Percentiles rank a stretch among this genome's conserved stretches.
Evolutionary conservation across 2,113 vertebrate species (phyloP).

Genomic region (Riparia riparia): DNA sequence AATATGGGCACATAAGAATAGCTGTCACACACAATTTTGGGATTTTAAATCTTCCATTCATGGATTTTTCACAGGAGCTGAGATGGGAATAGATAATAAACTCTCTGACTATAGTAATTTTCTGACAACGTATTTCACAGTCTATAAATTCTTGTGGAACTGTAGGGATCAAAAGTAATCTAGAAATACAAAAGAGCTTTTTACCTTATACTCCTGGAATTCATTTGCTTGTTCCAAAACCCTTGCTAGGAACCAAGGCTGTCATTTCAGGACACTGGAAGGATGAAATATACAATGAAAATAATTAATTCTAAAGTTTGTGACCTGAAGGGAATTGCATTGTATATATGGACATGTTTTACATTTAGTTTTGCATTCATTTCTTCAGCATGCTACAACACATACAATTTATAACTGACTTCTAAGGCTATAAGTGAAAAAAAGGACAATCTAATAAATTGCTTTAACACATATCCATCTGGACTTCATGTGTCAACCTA

Average conservation of each 20-base stretch:
- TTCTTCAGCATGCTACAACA: not conserved
- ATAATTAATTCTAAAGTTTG: not conserved
- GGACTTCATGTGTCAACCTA: not conserved
- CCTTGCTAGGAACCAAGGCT: not conserved
- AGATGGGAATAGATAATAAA: not conserved
- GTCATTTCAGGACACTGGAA: not conserved
- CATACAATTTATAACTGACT: not conserved
- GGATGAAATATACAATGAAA: not conserved
- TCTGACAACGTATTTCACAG: fast-evolving
- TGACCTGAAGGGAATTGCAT: not conserved
- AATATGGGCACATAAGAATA: not conserved
- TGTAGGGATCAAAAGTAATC: not conserved
- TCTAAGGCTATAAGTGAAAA: not conserved
- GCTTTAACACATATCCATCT: not conserved
- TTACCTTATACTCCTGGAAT: not conserved
- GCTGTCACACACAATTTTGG: not conserved
- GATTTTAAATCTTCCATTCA: not conserved
- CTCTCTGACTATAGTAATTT: not conserved
- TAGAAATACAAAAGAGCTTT: not conserved
- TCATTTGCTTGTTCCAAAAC: not conserved
- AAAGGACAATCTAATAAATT: not conserved
- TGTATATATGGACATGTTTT: not conserved
- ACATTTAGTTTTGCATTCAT: not conserved
- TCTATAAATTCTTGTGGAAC: not conserved
- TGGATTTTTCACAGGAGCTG: not conserved